Evolutionary conservation across 2,888 invertebrate species (phyloP).

Genomic region (Deroplatys truncata): DNA sequence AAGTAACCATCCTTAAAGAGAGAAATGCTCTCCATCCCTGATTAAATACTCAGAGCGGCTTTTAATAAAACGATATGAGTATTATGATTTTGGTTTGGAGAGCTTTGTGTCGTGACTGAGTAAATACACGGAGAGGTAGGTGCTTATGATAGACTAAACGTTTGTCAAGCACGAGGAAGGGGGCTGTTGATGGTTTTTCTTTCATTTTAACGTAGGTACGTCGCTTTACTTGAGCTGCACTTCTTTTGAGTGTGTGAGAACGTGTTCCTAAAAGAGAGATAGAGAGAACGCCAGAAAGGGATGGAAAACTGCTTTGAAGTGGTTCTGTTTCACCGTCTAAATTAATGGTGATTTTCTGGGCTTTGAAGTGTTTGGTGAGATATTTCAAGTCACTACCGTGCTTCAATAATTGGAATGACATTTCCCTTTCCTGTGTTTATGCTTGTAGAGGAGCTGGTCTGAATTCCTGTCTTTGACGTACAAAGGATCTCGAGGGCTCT

Average conservation of each 20-base stretch:
- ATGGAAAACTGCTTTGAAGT: not conserved
- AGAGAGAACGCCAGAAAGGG: not conserved
- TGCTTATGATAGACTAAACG: not conserved
- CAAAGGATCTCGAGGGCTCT: not conserved
- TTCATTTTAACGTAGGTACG: not conserved
- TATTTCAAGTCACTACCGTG: constrained; percentile 8
- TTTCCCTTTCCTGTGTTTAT: constrained; percentile 7
- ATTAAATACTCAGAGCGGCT: not conserved
- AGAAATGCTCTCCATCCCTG: not conserved
- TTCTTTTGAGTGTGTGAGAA: not conserved
- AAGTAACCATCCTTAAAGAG: not conserved
- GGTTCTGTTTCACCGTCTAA: not conserved
- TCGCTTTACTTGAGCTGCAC: not conserved
- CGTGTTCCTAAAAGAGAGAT: not conserved
- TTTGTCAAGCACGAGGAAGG: not conserved
- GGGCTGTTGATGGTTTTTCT: not conserved
- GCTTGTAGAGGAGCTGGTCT: not conserved
- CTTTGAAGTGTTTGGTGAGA: constrained; percentile 7
- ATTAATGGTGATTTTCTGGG: not conserved
- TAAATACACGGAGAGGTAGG: not conserved
- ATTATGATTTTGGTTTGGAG: not conserved
- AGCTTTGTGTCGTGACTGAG: not conserved
- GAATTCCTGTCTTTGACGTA: not conserved
- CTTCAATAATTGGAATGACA: constrained; percentile 9
- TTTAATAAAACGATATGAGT: not conserved